Percentiles rank a stretch among this genome's conserved stretches.
These are phyloP conservation scores for Sakesphorus luctuosus DNA, from an alignment of 2,113 vertebrate species.

Conservation along the genomic window DNA sequence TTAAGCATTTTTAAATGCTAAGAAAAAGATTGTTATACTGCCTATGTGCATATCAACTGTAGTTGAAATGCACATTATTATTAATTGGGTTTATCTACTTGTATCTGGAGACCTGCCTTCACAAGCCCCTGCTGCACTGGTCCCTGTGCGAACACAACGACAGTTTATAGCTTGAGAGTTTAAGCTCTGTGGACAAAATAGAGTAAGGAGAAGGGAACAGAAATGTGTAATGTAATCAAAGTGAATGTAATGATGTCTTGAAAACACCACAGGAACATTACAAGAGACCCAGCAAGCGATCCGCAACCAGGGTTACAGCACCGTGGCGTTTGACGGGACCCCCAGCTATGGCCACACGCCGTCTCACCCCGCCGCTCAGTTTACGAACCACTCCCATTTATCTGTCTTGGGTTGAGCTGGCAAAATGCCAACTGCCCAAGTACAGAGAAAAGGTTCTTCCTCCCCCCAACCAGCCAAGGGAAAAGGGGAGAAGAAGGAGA, in stretches of 20 bases:
- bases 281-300: no score
- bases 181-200: neutral
- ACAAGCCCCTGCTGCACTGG: neutral
- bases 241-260: neutral
- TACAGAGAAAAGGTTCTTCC: no score
- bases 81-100: neutral
- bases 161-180: neutral
- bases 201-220: neutral
- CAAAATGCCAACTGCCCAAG: no score
- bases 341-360: constrained; percentile 91
- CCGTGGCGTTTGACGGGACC: constrained; percentile 87
- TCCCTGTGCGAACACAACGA: neutral
- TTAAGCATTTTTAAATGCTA: neutral
- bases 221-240: neutral
- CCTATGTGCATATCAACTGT: neutral
- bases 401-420: no score
- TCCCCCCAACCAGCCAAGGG: no score
- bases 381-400: constrained; percentile 88
- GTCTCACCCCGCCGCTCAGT: constrained; percentile 87
- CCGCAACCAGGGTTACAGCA: constrained; percentile 91
- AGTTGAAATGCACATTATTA: neutral
- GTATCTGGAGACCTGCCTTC: neutral
- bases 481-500: no score
- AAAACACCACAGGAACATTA: neutral
- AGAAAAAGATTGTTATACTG: neutral